A percentile compares a stretch with the other conserved stretches of the same genome.
Conservation (phyloP, 2,888 invertebrate species). For the Andrena bucephala region DNA sequence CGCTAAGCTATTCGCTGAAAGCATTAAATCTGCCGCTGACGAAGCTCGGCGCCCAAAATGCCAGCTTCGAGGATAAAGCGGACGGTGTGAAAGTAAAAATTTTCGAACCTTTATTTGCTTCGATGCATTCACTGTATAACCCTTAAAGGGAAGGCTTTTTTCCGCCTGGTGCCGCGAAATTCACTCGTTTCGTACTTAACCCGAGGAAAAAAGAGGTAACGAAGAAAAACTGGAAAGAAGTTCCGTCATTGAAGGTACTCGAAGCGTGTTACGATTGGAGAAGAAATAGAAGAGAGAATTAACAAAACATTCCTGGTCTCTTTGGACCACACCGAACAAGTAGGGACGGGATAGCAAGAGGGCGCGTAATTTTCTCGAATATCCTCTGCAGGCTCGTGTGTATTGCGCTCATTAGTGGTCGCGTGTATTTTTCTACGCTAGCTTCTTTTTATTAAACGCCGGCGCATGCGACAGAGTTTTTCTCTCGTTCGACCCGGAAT, state of each 20-base stretch:
- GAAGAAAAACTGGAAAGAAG: constrained; percentile 13
- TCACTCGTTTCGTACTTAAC: constrained; percentile 12
- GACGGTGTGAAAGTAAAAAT: background rate
- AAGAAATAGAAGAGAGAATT: constrained; percentile 15
- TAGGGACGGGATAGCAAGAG: background rate
- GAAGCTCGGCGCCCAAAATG: background rate
- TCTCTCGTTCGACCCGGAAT: constrained; percentile 12
- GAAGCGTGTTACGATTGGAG: background rate
- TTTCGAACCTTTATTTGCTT: no score
- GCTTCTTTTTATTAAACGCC: constrained; percentile 33
- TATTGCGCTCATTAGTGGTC: constrained; percentile 39
- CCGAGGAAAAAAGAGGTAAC: background rate
- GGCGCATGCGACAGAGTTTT: constrained; percentile 27
- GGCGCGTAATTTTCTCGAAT: constrained; percentile 9
- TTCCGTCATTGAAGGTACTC: background rate
- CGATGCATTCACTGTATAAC: no score
- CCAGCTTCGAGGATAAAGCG: background rate
- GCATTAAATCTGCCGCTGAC: background rate
- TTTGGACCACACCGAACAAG: background rate
- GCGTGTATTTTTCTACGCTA: constrained; percentile 32
- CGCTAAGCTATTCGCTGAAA: constrained; percentile 15
- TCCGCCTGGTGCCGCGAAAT: background rate
- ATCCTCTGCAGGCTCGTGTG: constrained; percentile 1
- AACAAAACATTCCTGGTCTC: constrained; percentile 28
- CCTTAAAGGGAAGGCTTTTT: background rate